Base-by-base conservation (phyloP, 2,888 invertebrate genomes). In the Hedya salicella region DNA sequence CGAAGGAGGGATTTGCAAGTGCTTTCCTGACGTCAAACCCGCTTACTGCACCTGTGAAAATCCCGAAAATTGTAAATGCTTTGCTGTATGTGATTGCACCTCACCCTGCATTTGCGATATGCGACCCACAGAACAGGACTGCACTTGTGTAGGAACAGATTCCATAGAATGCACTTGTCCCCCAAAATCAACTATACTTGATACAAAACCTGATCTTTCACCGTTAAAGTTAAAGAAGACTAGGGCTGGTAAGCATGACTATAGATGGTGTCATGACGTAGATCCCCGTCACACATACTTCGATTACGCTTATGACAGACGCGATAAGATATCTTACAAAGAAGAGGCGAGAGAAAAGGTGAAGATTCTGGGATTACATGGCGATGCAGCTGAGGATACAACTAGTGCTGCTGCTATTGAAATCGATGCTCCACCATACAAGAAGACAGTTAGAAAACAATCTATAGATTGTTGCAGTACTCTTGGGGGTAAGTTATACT, bases 401-500 rank as follows among this genome's bases (percentile, higher is more conserved):
- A 68, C 71, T 25, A 83, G 84, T 68, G 73, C 77, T 3, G 69
- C 80, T 52, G 82, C 85, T 46, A 32, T 36, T 69, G 83, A 78
- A n/a, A 62, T 75, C 0, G 69, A 78, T 59, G 72, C 78, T 21
- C 88, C 88, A n/a, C 75, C 75, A 46, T 91, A 76, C 67, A 85
- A 84, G 69, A 83, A 78, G 69, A 84, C 82, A 77, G 68, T 78
- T 52, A 76, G 82, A 21, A 88, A 82, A 65, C 82, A 89, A 44
- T 87, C 90, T 32, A 74, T 92, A 65, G 92, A 92, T 71, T 92
- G 91, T 68, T 92, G 92, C 73, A 91, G 91, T 73, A 80, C 90
- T 53, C 87, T 92, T 73, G 92, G 92, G 71, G 92, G 92, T 89
- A 42, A 54, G 60, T 54, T 25, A 17, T 1, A 17, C 25, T 19